Conservation (phyloP, 2,113 vertebrate species). For the Leptocoma aspasia region DNA sequence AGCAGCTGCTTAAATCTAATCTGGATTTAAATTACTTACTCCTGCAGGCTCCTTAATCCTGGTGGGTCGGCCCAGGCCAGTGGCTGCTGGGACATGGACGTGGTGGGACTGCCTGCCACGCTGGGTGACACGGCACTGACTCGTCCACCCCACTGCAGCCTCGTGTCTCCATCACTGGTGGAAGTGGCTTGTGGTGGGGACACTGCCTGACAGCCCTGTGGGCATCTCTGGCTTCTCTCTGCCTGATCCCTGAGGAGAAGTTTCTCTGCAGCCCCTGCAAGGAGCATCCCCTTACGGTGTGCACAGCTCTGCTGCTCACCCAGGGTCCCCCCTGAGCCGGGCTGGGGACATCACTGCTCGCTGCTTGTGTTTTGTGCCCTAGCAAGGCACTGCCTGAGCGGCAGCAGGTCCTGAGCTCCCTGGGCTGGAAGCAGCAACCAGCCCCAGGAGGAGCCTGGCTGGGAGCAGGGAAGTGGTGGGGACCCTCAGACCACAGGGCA, state of each 20-base stretch:
- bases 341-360: not conserved
- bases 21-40: conserved; percentile 72
- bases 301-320: not conserved
- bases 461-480: not conserved
- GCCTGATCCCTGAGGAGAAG: not conserved
- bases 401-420: not conserved
- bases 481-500: accelerated
- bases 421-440: not conserved
- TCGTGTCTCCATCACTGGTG: accelerated
- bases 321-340: accelerated
- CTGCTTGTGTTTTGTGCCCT: not conserved
- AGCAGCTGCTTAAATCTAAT: conserved; percentile 67
- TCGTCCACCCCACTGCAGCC: not conserved
- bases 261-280: not conserved
- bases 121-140: accelerated
- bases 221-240: not conserved
- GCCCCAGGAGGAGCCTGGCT: not conserved
- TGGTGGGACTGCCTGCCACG: accelerated
- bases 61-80: conserved; percentile 45
- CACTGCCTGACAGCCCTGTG: not conserved
- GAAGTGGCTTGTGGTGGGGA: not conserved
- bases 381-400: not conserved
- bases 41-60: conserved; percentile 49
- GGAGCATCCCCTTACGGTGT: accelerated
- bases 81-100: conserved; percentile 1